Evolutionary conservation across 2,113 vertebrate species (phyloP).

Genomic region (Elephas maximus): DNA sequence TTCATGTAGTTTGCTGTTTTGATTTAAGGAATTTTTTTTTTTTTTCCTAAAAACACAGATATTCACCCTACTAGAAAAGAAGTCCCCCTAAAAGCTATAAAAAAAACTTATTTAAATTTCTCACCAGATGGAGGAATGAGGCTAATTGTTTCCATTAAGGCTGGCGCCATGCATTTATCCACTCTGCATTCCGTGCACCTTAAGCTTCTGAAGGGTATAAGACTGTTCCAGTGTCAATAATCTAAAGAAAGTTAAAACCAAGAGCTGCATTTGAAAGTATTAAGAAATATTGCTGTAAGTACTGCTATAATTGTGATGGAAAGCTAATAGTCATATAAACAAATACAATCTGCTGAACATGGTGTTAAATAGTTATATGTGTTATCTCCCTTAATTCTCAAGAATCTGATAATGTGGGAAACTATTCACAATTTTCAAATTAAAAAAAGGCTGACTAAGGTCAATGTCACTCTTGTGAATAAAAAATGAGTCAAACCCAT

Average conservation of each 20-base stretch:
- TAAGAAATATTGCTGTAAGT: neutral
- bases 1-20: neutral
- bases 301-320: neutral
- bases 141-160: neutral
- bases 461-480: neutral
- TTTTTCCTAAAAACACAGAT: neutral
- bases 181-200: neutral
- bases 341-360: neutral
- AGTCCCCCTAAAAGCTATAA: neutral
- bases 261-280: neutral
- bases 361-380: neutral
- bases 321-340: neutral
- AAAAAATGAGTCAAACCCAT: neutral
- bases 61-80: neutral
- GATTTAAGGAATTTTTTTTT: neutral
- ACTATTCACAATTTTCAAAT: neutral
- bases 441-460: neutral
- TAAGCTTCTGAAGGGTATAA: neutral
- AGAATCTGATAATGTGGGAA: neutral
- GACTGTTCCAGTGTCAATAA: neutral
- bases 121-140: neutral
- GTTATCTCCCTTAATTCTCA: neutral
- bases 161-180: neutral
- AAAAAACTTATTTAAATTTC: neutral
- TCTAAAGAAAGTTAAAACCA: neutral